Evolutionary conservation across 2,797 vertebrate genomes (phyloP).

Genomic region (Periophthalmus magnuspinnatus): DNA sequence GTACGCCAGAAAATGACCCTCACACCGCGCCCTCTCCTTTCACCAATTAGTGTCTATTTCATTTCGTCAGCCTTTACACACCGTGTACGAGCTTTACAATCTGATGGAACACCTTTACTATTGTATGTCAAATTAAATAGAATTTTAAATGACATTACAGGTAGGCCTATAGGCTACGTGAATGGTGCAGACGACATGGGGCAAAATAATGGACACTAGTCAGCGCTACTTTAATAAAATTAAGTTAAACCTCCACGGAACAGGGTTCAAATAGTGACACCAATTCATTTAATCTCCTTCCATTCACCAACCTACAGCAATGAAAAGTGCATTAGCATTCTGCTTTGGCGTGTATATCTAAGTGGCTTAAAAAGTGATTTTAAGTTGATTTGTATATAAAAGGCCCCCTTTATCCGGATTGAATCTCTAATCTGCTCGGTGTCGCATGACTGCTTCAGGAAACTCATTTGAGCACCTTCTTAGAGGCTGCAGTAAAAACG

Average conservation of each 20-base stretch:
- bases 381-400: constrained; percentile 93
- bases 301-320: constrained; percentile 80
- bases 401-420: constrained; percentile 87
- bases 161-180: background rate
- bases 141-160: background rate
- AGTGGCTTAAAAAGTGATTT: constrained; percentile 91
- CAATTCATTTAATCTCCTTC: constrained; percentile 82
- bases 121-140: background rate
- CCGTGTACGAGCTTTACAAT: background rate
- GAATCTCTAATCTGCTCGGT: constrained; percentile 85
- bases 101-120: background rate
- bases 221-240: constrained; percentile 72
- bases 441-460: constrained; percentile 87
- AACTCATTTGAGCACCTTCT: constrained; percentile 84
- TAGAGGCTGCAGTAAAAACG: constrained; percentile 73
- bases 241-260: constrained; percentile 78
- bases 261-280: constrained; percentile 78
- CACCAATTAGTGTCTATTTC: constrained; percentile 69
- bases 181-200: background rate
- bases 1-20: constrained; percentile 70
- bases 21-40: constrained; percentile 68
- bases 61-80: constrained; percentile 60
- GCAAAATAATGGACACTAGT: constrained; percentile 17
- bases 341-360: constrained; percentile 85
- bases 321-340: constrained; percentile 89